Evolutionary conservation across 2,113 vertebrate species (phyloP).

Genomic region (Leuciscus idus): DNA sequence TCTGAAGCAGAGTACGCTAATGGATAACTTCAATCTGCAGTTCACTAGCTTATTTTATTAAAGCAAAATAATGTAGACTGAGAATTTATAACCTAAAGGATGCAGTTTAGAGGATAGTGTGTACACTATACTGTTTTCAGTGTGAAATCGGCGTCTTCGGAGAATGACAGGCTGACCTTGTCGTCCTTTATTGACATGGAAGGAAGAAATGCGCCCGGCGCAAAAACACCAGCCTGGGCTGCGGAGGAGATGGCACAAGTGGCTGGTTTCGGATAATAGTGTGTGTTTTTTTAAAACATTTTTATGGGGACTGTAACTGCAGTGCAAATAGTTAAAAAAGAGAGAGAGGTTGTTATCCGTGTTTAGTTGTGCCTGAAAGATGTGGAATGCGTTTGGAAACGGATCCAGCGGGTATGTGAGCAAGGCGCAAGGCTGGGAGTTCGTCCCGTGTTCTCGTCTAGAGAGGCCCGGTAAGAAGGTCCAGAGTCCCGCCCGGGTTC

Average conservation of each 20-base stretch:
- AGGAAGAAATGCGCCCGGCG: slow-evolving; percentile 52
- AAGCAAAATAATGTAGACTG: slow-evolving; percentile 20
- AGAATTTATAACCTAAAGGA: not conserved
- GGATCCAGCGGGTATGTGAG: slow-evolving; percentile 68
- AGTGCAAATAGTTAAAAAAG: slow-evolving; percentile 2
- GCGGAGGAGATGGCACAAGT: slow-evolving; percentile 60
- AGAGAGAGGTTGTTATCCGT: slow-evolving; percentile 28
- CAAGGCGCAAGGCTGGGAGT: slow-evolving; percentile 73
- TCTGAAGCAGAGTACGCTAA: slow-evolving; percentile 54
- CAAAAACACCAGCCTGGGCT: slow-evolving; percentile 48
- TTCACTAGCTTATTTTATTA: not conserved
- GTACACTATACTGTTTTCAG: not conserved
- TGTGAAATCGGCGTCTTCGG: not conserved
- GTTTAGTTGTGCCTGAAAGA: slow-evolving; percentile 49
- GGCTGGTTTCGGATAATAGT: slow-evolving; percentile 69
- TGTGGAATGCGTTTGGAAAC: slow-evolving; percentile 74
- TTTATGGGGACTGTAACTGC: slow-evolving; percentile 29
- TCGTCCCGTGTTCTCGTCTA: slow-evolving; percentile 66
- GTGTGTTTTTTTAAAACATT: slow-evolving; percentile 24
- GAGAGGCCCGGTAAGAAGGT: slow-evolving; percentile 65
- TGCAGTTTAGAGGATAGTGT: not conserved
- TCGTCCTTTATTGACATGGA: slow-evolving; percentile 70
- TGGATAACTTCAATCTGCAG: not conserved
- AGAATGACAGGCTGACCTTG: slow-evolving; percentile 70
- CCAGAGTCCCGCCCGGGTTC: slow-evolving; percentile 66